Evolutionary conservation across 2,797 vertebrate species (phyloP), one percentile per base, ranked within the genome.

Genomic region (Steatocranus sp.): DNA sequence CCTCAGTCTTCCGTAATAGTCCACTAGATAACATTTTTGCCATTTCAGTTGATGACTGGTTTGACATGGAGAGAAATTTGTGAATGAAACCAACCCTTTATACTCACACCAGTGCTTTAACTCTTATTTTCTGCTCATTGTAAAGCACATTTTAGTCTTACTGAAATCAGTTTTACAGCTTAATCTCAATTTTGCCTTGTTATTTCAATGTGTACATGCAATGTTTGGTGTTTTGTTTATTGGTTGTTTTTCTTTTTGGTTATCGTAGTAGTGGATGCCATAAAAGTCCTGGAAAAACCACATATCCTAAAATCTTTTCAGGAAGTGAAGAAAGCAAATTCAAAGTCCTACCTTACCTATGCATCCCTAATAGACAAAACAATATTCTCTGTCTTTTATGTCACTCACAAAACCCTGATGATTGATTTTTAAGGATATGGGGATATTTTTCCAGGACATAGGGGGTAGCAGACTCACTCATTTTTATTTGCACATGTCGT

Each of bases 401-500:
- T 82, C 20, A 56, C 53, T 88, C 20, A 76, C 27, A 81, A 32
- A 82, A 84, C 41, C 38, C 49, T 56, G 30, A 61, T 41, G 6
- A 78, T 82, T 34, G 75, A 88, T 91, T 83, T 63, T 14, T 23
- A 17, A 73, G 80, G 80, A 85, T 8, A 5, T 78, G 32, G 56
- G 9, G 48, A 83, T 48, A 27, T 48, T 48, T 61, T 73, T 48
- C 17, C 14, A 76, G 80, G 81, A 85, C 10, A 5, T 49, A n/a
- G 49, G 3, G 50, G 79, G 38, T 75, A 38, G 51, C 41, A 41
- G 41, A 58, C 84, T 76, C 20, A 79, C 61, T 79, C 66, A 61
- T 88, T 89, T 91, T 91, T 83, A 92, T 93, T 95, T 95, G 95
- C 93, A 96, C 94, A 78, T 78, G 88, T 96, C 82, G 88, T 97